Evolutionary conservation across 2,888 invertebrate species (phyloP).

Genomic region (Melieria picta): DNA sequence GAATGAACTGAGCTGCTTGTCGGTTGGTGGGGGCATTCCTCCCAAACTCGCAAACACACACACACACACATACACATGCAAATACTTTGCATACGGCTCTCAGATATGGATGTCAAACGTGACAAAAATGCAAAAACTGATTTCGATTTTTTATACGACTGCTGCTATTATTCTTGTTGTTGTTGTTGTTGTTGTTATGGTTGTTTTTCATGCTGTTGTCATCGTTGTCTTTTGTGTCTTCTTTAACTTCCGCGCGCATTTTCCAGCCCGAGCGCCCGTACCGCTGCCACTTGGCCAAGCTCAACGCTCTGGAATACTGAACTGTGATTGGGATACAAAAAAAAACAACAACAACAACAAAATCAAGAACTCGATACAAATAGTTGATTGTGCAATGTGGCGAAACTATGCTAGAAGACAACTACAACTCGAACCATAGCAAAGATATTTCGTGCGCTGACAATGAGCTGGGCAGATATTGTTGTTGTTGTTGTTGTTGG

Average conservation of each 20-base stretch:
- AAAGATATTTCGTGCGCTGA: slow-evolving; percentile 14
- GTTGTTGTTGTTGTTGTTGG: background rate
- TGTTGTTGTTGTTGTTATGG: no score
- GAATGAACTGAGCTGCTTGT: no score
- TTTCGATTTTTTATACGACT: slow-evolving; percentile 20
- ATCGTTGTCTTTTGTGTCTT: background rate
- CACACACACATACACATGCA: background rate
- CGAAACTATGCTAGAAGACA: no score
- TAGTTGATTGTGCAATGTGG: no score
- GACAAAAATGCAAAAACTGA: slow-evolving; percentile 53
- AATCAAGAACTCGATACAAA: no score
- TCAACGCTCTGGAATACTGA: background rate
- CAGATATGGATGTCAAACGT: slow-evolving; percentile 55
- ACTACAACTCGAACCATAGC: background rate
- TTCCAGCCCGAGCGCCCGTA: background rate
- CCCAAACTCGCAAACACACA: background rate
- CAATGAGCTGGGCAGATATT: slow-evolving; percentile 17
- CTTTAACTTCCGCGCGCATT: no score
- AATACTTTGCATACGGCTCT: background rate
- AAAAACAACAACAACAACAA: slow-evolving; percentile 12
- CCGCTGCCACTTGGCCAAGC: background rate
- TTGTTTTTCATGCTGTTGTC: background rate
- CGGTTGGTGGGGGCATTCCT: background rate
- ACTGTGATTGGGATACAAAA: background rate
- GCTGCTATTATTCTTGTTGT: no score